Evolutionary conservation across 2,797 vertebrate species (phyloP).

Genomic region (Danio aesculapii): DNA sequence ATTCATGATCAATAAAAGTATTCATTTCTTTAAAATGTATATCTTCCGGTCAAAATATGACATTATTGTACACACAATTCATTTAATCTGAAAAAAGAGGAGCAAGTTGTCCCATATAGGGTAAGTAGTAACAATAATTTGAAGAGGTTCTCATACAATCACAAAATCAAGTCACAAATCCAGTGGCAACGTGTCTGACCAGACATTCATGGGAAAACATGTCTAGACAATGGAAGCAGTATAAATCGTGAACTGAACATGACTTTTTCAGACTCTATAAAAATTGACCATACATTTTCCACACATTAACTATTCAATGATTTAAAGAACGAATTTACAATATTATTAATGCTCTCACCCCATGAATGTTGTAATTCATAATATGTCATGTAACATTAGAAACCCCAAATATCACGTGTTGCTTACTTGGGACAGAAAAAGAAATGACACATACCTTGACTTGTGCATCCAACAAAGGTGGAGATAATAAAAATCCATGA

Average conservation of each 20-base stretch:
- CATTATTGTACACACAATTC: too few relatives aligned
- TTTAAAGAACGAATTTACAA: neutral
- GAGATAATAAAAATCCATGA: too few relatives aligned
- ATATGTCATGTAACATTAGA: neutral
- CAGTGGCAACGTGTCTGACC: neutral
- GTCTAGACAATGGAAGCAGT: too few relatives aligned
- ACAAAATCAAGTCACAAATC: neutral
- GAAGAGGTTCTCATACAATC: neutral
- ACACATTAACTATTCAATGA: neutral
- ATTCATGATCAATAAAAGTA: neutral
- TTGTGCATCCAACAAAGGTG: too few relatives aligned
- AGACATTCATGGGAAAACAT: neutral
- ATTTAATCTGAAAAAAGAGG: neutral
- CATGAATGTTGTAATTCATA: neutral
- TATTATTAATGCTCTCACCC: neutral
- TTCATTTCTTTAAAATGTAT: neutral
- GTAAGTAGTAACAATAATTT: neutral
- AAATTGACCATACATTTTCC: neutral
- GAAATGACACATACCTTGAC: too few relatives aligned
- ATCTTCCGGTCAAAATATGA: too few relatives aligned
- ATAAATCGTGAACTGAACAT: neutral
- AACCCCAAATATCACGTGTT: neutral
- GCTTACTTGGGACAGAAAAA: too few relatives aligned
- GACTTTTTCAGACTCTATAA: neutral
- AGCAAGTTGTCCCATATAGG: neutral